Conservation (phyloP, 1,140 invertebrate species). For the Macrobrachium nipponense region DNA sequence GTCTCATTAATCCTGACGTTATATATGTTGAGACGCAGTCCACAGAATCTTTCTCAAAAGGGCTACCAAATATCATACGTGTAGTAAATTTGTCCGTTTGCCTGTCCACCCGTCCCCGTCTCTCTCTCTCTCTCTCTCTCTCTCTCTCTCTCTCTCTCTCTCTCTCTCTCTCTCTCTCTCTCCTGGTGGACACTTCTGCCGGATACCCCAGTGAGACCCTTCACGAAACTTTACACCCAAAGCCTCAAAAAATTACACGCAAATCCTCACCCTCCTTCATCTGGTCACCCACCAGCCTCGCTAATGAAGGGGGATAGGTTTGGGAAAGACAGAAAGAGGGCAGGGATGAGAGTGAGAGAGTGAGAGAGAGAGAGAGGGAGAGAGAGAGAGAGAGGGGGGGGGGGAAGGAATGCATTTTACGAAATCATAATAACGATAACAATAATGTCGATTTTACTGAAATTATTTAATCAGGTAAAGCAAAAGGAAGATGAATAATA, state of each 20-base stretch:
- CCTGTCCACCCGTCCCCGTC: not conserved
- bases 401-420: not conserved
- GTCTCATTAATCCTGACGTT: no score
- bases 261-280: not conserved
- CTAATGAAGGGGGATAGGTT: not conserved
- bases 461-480: no score
- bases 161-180: constrained; percentile 13
- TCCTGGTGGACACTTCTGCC: not conserved
- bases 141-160: constrained; percentile 8
- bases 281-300: not conserved
- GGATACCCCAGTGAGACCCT: not conserved
- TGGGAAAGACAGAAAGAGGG: constrained; percentile 27
- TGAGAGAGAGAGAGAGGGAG: constrained; percentile 32
- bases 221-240: not conserved
- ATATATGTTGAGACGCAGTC: no score
- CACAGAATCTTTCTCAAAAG: no score
- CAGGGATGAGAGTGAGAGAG: not conserved
- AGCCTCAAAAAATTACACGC: not conserved
- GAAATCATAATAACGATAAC: no score
- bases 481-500: no score
- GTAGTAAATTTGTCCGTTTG: not conserved
- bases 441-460: no score
- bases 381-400: constrained; percentile 15
- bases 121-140: not conserved
- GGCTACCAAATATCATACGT: no score